These are phyloP conservation scores for Oryzias woworae DNA, from an alignment of 2,113 vertebrate genomes.

Conservation along the genomic window DNA sequence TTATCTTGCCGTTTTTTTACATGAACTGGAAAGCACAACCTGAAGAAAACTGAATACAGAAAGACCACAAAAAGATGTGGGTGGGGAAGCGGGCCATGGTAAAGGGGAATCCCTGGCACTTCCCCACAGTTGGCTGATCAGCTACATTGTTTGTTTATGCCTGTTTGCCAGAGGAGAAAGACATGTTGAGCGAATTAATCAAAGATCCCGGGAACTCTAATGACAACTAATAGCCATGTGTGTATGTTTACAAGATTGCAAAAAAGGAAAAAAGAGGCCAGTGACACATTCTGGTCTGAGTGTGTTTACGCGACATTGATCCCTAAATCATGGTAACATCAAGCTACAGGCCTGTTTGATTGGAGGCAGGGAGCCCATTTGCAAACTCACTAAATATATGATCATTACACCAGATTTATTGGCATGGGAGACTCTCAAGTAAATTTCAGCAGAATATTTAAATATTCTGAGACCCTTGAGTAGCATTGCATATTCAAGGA, in stretches of 20 bases:
- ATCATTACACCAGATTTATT: no score
- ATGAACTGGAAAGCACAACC: slow-evolving; percentile 2
- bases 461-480: no score
- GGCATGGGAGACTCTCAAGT: no score
- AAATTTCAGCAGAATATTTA: no score
- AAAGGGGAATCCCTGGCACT: slow-evolving; percentile 58
- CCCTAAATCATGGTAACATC: slow-evolving; percentile 63
- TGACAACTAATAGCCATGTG: slow-evolving; percentile 54
- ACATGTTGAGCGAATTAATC: slow-evolving; percentile 63
- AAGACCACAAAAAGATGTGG: slow-evolving; percentile 11
- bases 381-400: no score
- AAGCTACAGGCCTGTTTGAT: slow-evolving; percentile 53
- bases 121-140: slow-evolving; percentile 37
- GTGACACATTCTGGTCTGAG: slow-evolving; percentile 24
- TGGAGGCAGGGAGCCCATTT: slow-evolving; percentile 39
- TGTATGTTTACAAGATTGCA: slow-evolving; percentile 55
- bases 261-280: slow-evolving; percentile 37
- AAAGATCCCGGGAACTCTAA: slow-evolving; percentile 57
- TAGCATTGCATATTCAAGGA: no score
- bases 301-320: slow-evolving; percentile 52
- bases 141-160: slow-evolving; percentile 70
- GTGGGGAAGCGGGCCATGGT: slow-evolving; percentile 20
- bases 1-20: slow-evolving; percentile 15
- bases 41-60: slow-evolving; percentile 1
- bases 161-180: slow-evolving; percentile 62